Base-by-base conservation (phyloP, 2,888 invertebrate species). In the Dascillus cervinus region DNA sequence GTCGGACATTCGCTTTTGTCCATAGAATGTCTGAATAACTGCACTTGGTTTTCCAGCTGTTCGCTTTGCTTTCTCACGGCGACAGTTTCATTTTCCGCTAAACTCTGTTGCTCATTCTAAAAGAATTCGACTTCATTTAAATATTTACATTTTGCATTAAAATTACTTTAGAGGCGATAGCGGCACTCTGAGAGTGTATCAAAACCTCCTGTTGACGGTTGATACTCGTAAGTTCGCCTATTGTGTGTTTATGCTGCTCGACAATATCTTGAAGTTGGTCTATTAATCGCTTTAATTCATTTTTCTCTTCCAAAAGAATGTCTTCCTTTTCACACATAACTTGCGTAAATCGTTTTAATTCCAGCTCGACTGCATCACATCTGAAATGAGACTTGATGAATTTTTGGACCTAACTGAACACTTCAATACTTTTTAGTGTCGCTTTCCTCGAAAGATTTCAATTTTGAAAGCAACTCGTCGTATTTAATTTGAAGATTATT, bases 131-230 rank as follows among this genome's bases (percentile, higher is more conserved):
- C n/a, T n/a, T n/a, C n/a, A n/a, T n/a, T n/a, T n/a, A n/a, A n/a
- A n/a, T n/a, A n/a, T n/a, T n/a, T n/a, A n/a, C n/a, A n/a, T n/a
- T n/a, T n/a, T n/a, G n/a, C n/a, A 10, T 22, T 20, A 21, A 28
- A 11, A 17, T 20, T 34, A 48, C 48, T 31, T 40, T 44, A 10
- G 38, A 32, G 13, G 26, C 22, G 14, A 49, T 19, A 19, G 33
- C 24, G 8, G 37, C 36, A 20, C 26, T 36, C 39, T 46, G 47
- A n/a, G 29, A 22, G 9, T 32, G 22, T 6, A 49, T 26, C 3
- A 44, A 32, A 4, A 15, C 17, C 11, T 47, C 45, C 30, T 48
- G 48, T 22, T 44, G 37, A 12, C 40, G 31, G 13, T 29, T 40
- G 8, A 39, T 20, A 3, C 24, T 13, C 11, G 39, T 26, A 15